These are phyloP conservation scores for Capreolus pygargus DNA, from an alignment of 2,113 vertebrate genomes.

Conservation along the genomic window DNA sequence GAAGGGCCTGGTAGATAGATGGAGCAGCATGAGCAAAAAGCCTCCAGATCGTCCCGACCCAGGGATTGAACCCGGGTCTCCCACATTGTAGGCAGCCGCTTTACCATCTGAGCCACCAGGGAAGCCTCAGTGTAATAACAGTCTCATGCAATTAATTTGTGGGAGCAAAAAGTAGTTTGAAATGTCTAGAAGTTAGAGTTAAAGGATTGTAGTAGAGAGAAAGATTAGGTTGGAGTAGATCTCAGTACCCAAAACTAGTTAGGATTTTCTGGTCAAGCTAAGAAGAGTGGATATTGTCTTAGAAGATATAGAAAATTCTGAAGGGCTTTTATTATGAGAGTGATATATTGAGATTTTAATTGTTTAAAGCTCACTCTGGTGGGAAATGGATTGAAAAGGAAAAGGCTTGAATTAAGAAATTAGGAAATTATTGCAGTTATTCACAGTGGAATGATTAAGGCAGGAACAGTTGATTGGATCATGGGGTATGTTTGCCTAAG, in stretches of 20 bases:
- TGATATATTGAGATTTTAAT: not conserved
- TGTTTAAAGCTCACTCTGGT: not conserved
- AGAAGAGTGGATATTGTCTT: not conserved
- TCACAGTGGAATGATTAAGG: not conserved
- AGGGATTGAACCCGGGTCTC: no score
- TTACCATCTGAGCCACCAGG: no score
- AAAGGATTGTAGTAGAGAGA: not conserved
- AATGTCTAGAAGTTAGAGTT: not conserved
- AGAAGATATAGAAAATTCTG: not conserved
- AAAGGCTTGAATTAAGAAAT: not conserved
- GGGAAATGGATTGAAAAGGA: not conserved
- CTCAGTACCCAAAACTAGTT: not conserved
- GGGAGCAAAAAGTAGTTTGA: not conserved
- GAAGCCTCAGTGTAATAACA: not conserved
- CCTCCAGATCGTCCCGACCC: no score
- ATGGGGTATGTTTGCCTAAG: not conserved
- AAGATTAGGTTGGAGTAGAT: not conserved
- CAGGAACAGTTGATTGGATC: not conserved
- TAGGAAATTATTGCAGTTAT: not conserved
- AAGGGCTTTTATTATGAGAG: not conserved
- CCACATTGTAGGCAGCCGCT: no score
- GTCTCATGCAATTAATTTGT: not conserved
- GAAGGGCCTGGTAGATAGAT: not conserved
- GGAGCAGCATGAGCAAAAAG: not conserved
- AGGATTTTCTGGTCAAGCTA: not conserved